Evolutionary conservation across 2,797 vertebrate genomes (phyloP), one percentile per base, ranked within the genome.

Genomic region (Thunnus albacares): DNA sequence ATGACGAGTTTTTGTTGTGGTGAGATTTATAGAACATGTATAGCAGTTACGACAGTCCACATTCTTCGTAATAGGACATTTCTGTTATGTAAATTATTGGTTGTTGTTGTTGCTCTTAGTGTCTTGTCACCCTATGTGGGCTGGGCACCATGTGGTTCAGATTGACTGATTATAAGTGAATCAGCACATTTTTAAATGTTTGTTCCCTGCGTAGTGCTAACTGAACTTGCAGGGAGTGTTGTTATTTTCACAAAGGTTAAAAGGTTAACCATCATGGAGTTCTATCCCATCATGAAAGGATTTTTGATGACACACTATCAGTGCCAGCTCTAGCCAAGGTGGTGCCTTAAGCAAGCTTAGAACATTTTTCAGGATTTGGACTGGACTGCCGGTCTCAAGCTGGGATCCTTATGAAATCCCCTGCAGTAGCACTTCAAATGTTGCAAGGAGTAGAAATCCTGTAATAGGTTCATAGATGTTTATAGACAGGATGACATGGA

Each of bases 361-460:
- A 63, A 35, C 18, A 5, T 20, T 52, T 41, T 81, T 77, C 24
- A 73, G 53, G 55, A 74, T 88, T 71, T 49, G 13, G 45, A 56
- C n/a, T 67, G 47, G 28, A 72, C 58, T n/a, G 30, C 58, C 64
- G 63, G 71, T 71, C 58, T 83, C 56, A 63, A 55, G 60, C 70
- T 81, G 70, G 15, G 24, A 53, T 63, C 26, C 69, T 84, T 53
- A 67, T 78, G 49, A 75, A 81, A 79, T 63, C 51, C 71, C 55
- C 77, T 55, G 20, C 13, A 81, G 67, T 63, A 18, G 74, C 4
- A 38, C 33, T 51, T 65, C 69, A 52, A 71, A 66, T 53, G n/a
- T 75, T 62, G 63, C 26, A 56, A 52, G 15, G 6, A 67, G 68
- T 26, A 33, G 22, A 75, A 59, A 78, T 74, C 59, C 41, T 22